These are phyloP conservation scores for Hypsibius dujardini DNA, from an alignment of 1,140 invertebrate genomes.

Conservation along the genomic window DNA sequence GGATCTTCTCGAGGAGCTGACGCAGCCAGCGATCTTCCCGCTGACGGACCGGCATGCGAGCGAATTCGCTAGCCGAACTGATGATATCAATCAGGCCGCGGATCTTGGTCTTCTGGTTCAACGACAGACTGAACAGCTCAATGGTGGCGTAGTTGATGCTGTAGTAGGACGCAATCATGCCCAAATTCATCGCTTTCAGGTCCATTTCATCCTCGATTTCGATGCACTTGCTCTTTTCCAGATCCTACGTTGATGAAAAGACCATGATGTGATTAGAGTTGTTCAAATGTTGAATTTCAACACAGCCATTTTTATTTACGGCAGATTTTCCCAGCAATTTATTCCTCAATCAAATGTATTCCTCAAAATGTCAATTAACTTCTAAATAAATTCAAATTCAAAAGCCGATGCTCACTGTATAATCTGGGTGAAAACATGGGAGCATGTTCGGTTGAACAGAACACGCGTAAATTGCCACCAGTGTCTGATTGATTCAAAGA, in stretches of 20 bases:
- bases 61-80: constrained; percentile 88
- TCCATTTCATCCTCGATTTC: constrained; percentile 96
- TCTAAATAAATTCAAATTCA: too few species aligned
- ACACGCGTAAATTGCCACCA: too few species aligned
- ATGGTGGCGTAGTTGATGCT: constrained; percentile 99
- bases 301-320: too few species aligned
- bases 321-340: too few species aligned
- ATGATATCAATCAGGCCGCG: constrained; percentile 92
- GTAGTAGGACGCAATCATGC: constrained; percentile 99
- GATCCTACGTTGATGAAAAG: constrained; percentile 39
- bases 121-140: constrained; percentile 85
- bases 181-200: constrained; percentile 79
- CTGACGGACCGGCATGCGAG: constrained; percentile 78
- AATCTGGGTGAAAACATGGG: too few species aligned
- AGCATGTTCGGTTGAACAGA: too few species aligned
- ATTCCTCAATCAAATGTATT: too few species aligned
- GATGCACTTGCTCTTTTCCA: constrained; percentile 96
- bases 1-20: constrained; percentile 27
- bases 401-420: too few species aligned
- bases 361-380: too few species aligned
- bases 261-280: too few species aligned
- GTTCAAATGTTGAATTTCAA: too few species aligned
- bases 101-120: constrained; percentile 94
- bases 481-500: too few species aligned
- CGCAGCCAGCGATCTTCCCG: constrained; percentile 74